phyloP scores from a whole-genome alignment of 2,797 vertebrate genomes.

The Lutjanus argentimaculatus region DNA sequence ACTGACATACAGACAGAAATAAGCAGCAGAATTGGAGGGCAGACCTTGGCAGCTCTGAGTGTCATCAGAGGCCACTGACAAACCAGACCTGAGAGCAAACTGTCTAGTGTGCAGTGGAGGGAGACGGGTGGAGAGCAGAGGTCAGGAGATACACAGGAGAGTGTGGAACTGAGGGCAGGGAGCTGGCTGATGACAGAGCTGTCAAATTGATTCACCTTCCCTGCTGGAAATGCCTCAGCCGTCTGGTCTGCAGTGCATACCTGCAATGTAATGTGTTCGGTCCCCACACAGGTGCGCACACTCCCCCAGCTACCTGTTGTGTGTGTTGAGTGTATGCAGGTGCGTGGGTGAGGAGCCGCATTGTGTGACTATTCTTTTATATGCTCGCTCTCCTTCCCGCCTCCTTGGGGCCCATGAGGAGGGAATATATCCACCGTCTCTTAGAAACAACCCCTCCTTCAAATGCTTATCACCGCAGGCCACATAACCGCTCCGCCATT shows the following conservation, averaged over 20 bases:
- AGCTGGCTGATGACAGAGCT: slow-evolving; percentile 26
- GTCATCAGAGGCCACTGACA: slow-evolving; percentile 12
- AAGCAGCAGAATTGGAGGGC: neutral
- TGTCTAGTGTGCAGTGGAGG: slow-evolving; percentile 37
- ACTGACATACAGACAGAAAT: neutral
- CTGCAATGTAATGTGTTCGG: slow-evolving; percentile 16
- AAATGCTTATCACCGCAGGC: slow-evolving; percentile 33
- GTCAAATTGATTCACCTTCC: slow-evolving; percentile 27
- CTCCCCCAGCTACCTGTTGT: neutral
- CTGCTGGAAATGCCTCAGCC: neutral
- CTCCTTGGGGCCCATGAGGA: slow-evolving; percentile 42
- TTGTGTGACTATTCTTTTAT: slow-evolving; percentile 28
- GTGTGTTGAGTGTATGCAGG: slow-evolving; percentile 36
- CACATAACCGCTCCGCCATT: slow-evolving; percentile 45
- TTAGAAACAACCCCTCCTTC: slow-evolving; percentile 32
- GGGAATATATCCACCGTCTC: slow-evolving; percentile 18
- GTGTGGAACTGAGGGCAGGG: neutral
- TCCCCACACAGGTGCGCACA: slow-evolving; percentile 46
- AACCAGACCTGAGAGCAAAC: slow-evolving; percentile 26
- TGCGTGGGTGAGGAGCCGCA: slow-evolving; percentile 30
- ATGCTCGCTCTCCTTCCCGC: neutral
- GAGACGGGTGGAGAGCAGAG: slow-evolving; percentile 27
- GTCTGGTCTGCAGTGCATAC: slow-evolving; percentile 18
- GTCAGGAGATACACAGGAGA: slow-evolving; percentile 10
- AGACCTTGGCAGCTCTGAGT: neutral